These are phyloP conservation scores for Pristionchus maxplancki DNA, from an alignment of 2,888 invertebrate genomes.

Conservation along the genomic window DNA sequence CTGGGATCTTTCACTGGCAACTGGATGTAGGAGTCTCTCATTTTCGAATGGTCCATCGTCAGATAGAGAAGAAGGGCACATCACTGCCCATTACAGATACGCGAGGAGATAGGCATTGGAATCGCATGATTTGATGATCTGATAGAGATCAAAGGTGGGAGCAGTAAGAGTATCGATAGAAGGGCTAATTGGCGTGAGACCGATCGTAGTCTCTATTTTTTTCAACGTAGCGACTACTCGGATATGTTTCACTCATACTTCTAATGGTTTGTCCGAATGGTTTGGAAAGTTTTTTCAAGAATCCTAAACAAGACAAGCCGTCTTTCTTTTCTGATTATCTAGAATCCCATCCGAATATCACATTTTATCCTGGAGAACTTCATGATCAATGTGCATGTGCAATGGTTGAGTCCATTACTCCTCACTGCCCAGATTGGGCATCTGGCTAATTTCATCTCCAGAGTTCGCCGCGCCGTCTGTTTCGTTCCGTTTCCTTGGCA, in stretches of 20 bases:
- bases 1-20: neutral
- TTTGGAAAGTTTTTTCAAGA: no score
- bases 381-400: neutral
- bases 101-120: neutral
- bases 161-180: neutral
- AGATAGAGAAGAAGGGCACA: no score
- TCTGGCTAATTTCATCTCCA: neutral
- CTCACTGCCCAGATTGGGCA: slow-evolving; percentile 12
- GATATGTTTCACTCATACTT: no score
- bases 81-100: neutral
- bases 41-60: no score
- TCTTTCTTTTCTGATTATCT: no score
- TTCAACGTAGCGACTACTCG: no score
- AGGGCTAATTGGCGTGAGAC: slow-evolving; percentile 4
- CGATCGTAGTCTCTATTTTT: neutral
- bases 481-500: neutral
- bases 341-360: no score
- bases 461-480: slow-evolving; percentile 3
- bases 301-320: no score
- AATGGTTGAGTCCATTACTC: neutral
- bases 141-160: slow-evolving; percentile 37
- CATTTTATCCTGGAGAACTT: no score
- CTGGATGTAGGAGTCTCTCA: neutral
- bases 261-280: no score
- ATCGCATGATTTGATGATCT: neutral